phyloP scores from a whole-genome alignment of 2,797 vertebrate genomes.

The Acipenser ruthenus region DNA sequence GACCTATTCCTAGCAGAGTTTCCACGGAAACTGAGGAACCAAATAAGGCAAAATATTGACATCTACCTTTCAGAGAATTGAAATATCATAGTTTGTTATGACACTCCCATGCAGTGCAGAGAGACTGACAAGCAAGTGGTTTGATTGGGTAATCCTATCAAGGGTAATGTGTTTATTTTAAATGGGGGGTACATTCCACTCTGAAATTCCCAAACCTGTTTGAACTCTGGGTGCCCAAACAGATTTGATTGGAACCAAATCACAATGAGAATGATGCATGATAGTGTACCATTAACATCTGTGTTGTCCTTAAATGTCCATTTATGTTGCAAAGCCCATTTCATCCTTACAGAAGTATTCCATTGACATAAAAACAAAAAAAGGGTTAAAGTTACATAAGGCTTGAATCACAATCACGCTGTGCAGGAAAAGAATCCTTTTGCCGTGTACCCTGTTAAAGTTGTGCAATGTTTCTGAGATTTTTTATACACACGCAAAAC shows the following conservation, averaged over 20 bases:
- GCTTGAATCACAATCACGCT: too few species aligned
- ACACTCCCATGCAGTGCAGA: constrained; percentile 46
- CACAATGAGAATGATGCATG: neutral
- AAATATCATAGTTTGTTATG: constrained; percentile 33
- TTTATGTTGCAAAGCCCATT: too few species aligned
- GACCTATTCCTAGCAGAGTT: constrained; percentile 26
- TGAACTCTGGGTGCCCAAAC: constrained; percentile 4
- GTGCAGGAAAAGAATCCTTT: too few species aligned
- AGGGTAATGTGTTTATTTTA: constrained; percentile 17
- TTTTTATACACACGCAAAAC: too few species aligned
- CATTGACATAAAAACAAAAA: too few species aligned
- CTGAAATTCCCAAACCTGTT: constrained; percentile 13
- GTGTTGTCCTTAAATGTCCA: too few species aligned
- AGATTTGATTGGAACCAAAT: constrained; percentile 11
- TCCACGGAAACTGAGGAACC: constrained; percentile 24
- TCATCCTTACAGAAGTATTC: too few species aligned
- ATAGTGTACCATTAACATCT: too few species aligned
- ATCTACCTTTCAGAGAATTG: constrained; percentile 27
- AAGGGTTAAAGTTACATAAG: too few species aligned
- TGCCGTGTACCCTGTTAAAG: too few species aligned
- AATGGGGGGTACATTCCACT: neutral
- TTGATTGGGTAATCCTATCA: constrained; percentile 8
- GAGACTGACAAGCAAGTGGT: constrained; percentile 19
- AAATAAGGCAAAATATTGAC: constrained; percentile 37
- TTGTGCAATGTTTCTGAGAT: too few species aligned